Percentiles rank a stretch among this genome's conserved stretches.
These are phyloP conservation scores for Rattus norvegicus DNA, from an alignment of 2,113 vertebrate species.

Conservation along the genomic window GRCr8 NC_086026.1:23768001-23768500, in stretches of 20 bases:
- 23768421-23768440: background rate
- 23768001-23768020: background rate
- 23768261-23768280: background rate
- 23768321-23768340: background rate
- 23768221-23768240: background rate
- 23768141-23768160: background rate
- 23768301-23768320: too few species aligned
- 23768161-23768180: background rate
- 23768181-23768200: background rate
- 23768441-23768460: background rate
- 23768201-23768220: background rate
- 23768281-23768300: background rate
- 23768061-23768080: background rate
- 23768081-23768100: background rate
- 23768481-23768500: background rate
- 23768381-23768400: background rate
- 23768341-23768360: background rate
- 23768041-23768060: background rate
- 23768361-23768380: background rate
- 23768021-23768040: background rate
- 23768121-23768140: background rate
- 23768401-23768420: background rate
- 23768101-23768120: background rate
- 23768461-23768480: background rate
- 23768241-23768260: background rate